Evolutionary conservation across 1,140 invertebrate genomes (phyloP).

Genomic region (Diorhabda sublineata): DNA sequence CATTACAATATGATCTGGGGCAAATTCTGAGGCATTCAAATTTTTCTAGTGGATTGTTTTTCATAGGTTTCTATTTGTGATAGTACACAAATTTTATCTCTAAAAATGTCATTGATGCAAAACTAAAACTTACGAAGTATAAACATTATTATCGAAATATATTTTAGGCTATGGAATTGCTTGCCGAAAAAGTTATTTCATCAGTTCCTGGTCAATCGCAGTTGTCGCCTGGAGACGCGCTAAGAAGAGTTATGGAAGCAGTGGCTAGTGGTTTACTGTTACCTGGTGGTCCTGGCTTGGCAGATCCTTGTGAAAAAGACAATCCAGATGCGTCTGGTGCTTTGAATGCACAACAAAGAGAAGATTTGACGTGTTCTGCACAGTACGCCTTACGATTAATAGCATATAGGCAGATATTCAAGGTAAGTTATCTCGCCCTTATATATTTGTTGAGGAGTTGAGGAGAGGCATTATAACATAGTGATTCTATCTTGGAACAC

Average conservation of each 20-base stretch:
- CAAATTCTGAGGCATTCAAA: too few relatives aligned
- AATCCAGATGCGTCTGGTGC: constrained; percentile 82
- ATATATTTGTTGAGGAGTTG: neutral
- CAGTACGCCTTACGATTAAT: constrained; percentile 90
- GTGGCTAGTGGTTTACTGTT: constrained; percentile 86
- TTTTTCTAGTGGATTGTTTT: too few relatives aligned
- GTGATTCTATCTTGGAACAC: neutral
- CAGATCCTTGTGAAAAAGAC: constrained; percentile 97
- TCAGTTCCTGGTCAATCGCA: constrained; percentile 70
- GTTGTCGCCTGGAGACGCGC: constrained; percentile 86
- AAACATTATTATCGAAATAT: neutral
- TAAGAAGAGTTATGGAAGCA: constrained; percentile 90
- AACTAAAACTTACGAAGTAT: too few relatives aligned
- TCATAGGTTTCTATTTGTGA: too few relatives aligned
- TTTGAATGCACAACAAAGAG: constrained; percentile 84
- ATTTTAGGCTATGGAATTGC: constrained; percentile 83
- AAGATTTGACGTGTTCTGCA: constrained; percentile 93
- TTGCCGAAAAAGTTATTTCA: constrained; percentile 91
- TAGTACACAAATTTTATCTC: too few relatives aligned
- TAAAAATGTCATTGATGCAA: too few relatives aligned
- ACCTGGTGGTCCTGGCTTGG: constrained; percentile 76
- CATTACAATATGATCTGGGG: too few relatives aligned
- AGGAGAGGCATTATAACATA: too few relatives aligned
- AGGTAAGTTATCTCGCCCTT: constrained; percentile 53
- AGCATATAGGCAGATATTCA: constrained; percentile 94